phyloP scores from a whole-genome alignment of 2,797 vertebrate genomes.

The Lacerta viridis region DNA sequence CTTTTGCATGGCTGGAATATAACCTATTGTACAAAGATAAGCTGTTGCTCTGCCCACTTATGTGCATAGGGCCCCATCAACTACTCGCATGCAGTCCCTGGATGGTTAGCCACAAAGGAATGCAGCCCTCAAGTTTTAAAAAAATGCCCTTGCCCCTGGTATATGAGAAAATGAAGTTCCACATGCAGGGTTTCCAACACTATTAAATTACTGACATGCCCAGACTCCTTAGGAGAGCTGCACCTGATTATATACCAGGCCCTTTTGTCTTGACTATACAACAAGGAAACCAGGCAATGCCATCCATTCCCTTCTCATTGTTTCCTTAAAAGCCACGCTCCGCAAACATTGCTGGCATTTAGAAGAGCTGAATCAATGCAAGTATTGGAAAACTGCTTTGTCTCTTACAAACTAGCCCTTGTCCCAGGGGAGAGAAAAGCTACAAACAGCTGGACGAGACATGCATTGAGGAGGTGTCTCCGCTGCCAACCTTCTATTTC shows the following conservation, averaged over 20 bases:
- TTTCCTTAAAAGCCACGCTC: background rate
- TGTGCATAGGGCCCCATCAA: too few species aligned
- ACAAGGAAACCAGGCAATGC: background rate
- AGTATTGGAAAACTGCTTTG: slow-evolving; percentile 8
- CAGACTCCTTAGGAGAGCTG: background rate
- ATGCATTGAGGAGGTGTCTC: background rate
- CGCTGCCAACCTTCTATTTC: too few species aligned
- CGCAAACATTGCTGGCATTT: background rate
- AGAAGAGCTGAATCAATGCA: slow-evolving; percentile 13
- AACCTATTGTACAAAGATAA: too few species aligned
- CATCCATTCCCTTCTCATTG: slow-evolving; percentile 23
- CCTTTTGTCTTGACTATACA: background rate
- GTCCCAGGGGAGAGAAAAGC: background rate
- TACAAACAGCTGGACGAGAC: background rate
- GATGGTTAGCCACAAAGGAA: too few species aligned
- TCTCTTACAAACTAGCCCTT: background rate
- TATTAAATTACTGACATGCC: background rate
- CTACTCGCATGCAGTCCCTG: too few species aligned
- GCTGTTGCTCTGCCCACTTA: too few species aligned
- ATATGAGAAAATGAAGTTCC: background rate
- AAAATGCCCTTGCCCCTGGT: background rate
- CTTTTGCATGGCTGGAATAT: too few species aligned
- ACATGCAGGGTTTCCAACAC: background rate
- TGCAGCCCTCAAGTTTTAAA: background rate
- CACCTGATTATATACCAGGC: background rate